phyloP scores from a whole-genome alignment of 2,888 invertebrate species.

The Tenthredo mesomela region DNA sequence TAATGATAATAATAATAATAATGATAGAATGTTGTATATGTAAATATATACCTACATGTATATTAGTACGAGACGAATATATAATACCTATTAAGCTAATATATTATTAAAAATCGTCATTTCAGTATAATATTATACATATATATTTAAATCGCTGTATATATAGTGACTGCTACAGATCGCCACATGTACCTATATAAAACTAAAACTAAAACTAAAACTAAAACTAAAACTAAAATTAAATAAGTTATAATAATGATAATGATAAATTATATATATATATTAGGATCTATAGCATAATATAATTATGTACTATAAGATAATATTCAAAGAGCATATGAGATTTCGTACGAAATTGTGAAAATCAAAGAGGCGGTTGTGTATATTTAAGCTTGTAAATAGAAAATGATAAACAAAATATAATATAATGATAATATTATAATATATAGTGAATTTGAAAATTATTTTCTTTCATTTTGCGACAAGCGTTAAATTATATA shows the following conservation, averaged over 20 bases:
- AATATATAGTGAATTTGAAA: too few species aligned
- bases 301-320: too few species aligned
- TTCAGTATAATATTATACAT: background rate
- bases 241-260: background rate
- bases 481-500: too few species aligned
- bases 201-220: too few species aligned
- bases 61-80: background rate
- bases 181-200: constrained; percentile 21
- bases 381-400: background rate
- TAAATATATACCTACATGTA: constrained; percentile 13
- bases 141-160: background rate
- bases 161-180: constrained; percentile 4
- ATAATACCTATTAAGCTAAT: background rate
- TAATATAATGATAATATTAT: background rate
- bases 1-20: background rate
- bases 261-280: background rate
- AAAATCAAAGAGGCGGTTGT: too few species aligned
- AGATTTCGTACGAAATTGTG: too few species aligned
- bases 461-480: too few species aligned
- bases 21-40: background rate
- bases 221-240: background rate
- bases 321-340: too few species aligned
- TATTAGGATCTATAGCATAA: too few species aligned
- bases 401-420: background rate
- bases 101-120: background rate